Evolutionary conservation across 2,113 vertebrate species (phyloP), one percentile per base, ranked within the genome.

Genomic region (Neotoma lepida): DNA sequence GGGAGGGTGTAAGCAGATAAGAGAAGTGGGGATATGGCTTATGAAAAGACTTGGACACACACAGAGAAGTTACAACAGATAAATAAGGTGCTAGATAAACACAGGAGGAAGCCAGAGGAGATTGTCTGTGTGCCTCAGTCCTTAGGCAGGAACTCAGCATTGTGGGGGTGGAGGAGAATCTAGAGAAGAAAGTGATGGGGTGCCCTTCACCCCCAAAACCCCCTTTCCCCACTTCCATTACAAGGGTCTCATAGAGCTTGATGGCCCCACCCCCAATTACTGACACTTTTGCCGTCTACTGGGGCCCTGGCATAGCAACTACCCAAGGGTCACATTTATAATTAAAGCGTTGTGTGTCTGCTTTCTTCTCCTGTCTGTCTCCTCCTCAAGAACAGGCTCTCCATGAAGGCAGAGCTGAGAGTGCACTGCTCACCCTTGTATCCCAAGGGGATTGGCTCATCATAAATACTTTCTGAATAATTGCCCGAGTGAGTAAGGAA

Each of bases 181-280:
- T 49, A 80, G 68, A 70, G 44, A 33, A 71, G 66, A 78, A 44
- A 58, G 39, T 66, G n/a, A 73, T 8, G 0, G 18, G 0, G 5
- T 9, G 39, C 4, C 3, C 1, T 30, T 41, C 14, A 15, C 22
- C n/a, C 22, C n/a, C 78, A 26, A 10, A 64, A 30, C 28, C 63
- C 63, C 63, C 51, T 14, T n/a, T 10, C n/a, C n/a, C 18, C 1
- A 4, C 3, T 94, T 89, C 22, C 6, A 30, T n/a, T 51, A 18
- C 3, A 0, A 71, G 71, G 18, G 2, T 73, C 6, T 3, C 35
- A 22, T 1, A 4, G 35, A 17, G 2, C 1, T 5, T 33, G 56
- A 49, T 0, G 0, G 39, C 3, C 3, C 30, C 10, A 22, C 63
- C 15, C 39, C 74, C 6, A 1, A 39, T 51, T 24, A 9, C 10